Base-by-base conservation (phyloP, 2,797 vertebrate species). In the Lagodon rhomboides region DNA sequence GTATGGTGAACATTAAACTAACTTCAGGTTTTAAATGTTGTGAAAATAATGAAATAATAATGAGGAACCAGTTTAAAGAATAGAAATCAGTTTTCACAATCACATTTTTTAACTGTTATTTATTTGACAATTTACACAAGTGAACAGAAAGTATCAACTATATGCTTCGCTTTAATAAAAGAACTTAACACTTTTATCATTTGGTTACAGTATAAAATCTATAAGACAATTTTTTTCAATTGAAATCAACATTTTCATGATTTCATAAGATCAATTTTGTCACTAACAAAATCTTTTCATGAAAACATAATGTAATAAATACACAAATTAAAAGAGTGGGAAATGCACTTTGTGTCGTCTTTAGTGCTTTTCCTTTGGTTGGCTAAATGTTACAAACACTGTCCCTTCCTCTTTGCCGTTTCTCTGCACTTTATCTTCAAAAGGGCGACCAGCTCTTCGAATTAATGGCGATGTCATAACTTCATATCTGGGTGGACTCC, bases 381-480 rank as follows among this genome's bases (percentile, higher is more conserved):
- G 85, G 70, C 94, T 90, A 49, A 96, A 95, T 64, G 95, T 94
- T 68, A 96, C 94, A 86, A 95, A 95, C 68, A 95, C 94, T 0
- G 83, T 90, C 49, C 91, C 90, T 58, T 91, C 87, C 50, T 95
- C 94, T 65, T 94, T 96, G 56, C 87, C 78, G 34, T 80, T 94
- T 69, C 88, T 86, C 11, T 60, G 83, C 75, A 92, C 86, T 44
- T 93, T 90, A 67, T 95, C 90, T 0, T 89, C 77, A 22, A 95
- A 93, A 68, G 73, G 88, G 61, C 80, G 93, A 6, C 87, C 60
- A 49, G 96, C 92, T 77, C 92, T 95, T 72, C 65, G 80, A 61
- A 85, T 79, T 55, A 89, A 51, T 0, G 97, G 96, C 1, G 96
- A 95, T 47, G 95, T 76, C 43, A 95, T 87, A 8, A 94, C 92